Evolutionary conservation across 2,797 vertebrate species (phyloP), one percentile per base, ranked within the genome.

Genomic region (Sorex maritimensis): DNA sequence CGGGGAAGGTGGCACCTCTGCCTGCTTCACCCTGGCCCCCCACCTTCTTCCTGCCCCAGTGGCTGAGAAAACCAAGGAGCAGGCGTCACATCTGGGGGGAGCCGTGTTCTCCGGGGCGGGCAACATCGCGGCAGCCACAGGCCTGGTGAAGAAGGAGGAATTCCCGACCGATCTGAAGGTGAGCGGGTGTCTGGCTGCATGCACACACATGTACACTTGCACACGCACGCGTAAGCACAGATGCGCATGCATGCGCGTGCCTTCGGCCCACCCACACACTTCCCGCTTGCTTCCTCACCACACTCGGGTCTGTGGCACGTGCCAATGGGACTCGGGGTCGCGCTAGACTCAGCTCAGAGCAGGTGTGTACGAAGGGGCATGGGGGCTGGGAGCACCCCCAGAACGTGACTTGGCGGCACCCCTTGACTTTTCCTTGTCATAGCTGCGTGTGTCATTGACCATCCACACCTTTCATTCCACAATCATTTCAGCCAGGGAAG

Each of bases 51-150:
- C 58, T 77, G 58, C 52, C 90, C n/a, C 95, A 99, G 99, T 99
- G 98, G 99, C 99, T 91, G 99, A 99, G 98, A 99, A 99, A 97
- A 99, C 99, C 52, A 99, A 99, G 98, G 99, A 99, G 92, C 98
- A 99, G 96, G 99, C 98, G 0, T 99, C 99, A 87, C 98, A 99
- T 81, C 97, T 99, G 95, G 99, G 99, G 1, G 99, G 99, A 81
- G 99, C 99, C 0, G 98, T 99, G 1, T 98, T 99, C 95, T 98
- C 98, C 0, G 98, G 99, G 0, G 99, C 98, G 0, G 99, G 99
- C 88, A 99, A 99, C 98, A 99, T 99, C 0, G 99, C 98, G 0
- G 99, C 99, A 0, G 99, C 99, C 97, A 99, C 99, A 0, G 99
- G 99, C 72, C 98, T 99, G 97, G 98, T 98, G 98, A 99, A 99